phyloP scores from a whole-genome alignment of 2,888 invertebrate species.

The Drosophila suboccidentalis region DNA sequence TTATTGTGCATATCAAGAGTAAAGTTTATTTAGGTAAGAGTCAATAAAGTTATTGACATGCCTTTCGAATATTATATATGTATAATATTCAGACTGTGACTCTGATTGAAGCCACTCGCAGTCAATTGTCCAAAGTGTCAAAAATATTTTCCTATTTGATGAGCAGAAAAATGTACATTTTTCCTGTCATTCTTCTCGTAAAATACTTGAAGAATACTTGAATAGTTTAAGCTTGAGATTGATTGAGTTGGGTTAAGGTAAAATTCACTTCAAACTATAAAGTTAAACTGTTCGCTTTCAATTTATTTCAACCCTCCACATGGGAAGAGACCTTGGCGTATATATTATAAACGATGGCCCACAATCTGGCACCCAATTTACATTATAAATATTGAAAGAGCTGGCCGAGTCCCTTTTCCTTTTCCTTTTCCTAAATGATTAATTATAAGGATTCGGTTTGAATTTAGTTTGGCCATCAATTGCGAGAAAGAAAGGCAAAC shows the following conservation, averaged over 20 bases:
- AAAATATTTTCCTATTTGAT: not conserved
- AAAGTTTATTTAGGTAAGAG: constrained; percentile 1
- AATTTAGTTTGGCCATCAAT: constrained; percentile 71
- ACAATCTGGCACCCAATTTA: constrained; percentile 52
- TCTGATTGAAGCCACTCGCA: not conserved
- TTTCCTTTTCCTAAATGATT: constrained; percentile 57
- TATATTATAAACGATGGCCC: constrained; percentile 7
- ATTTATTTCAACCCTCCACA: constrained; percentile 29
- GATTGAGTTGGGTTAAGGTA: constrained; percentile 34
- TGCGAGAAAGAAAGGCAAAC: constrained; percentile 42
- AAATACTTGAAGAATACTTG: not conserved
- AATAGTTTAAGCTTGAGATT: not conserved
- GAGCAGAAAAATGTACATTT: not conserved
- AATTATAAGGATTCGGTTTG: constrained; percentile 65
- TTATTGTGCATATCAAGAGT: constrained; percentile 2
- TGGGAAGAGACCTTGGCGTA: constrained; percentile 5
- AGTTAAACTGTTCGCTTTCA: constrained; percentile 7
- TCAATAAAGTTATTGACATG: constrained; percentile 3
- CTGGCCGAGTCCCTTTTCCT: not conserved
- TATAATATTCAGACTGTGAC: not conserved
- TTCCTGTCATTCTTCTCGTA: not conserved
- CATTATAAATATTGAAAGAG: constrained; percentile 69
- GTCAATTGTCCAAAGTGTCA: constrained; percentile 1
- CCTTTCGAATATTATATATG: not conserved
- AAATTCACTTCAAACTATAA: not conserved